phyloP scores from a whole-genome alignment of 2,113 vertebrate species.

The Emydocephalus ijimae region DNA sequence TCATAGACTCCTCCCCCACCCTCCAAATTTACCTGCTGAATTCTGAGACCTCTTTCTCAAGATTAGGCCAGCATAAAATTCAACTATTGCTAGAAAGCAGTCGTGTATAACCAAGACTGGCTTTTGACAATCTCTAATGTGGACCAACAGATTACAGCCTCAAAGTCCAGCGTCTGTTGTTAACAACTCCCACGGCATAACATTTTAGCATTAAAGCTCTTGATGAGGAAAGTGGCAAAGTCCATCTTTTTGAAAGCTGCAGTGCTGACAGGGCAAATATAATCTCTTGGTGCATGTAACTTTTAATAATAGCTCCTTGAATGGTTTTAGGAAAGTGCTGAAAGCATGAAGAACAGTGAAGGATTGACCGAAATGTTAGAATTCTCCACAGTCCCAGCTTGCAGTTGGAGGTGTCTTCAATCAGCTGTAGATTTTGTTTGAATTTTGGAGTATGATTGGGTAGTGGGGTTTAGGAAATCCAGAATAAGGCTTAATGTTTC shows the following conservation, averaged over 20 bases:
- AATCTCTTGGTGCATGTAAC: conserved; percentile 34
- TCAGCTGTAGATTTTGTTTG: not conserved
- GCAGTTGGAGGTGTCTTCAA: not conserved
- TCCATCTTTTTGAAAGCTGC: conserved; percentile 26
- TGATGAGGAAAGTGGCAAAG: not conserved
- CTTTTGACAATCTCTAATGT: not conserved
- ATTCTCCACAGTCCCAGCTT: not conserved
- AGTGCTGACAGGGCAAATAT: not conserved
- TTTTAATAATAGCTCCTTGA: conserved; percentile 27
- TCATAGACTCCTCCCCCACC: not conserved
- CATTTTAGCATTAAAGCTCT: conserved; percentile 30
- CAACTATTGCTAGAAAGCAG: conserved; percentile 15
- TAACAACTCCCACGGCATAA: conserved; percentile 24
- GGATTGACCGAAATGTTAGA: not conserved
- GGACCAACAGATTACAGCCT: conserved; percentile 4
- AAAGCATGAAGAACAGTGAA: conserved; percentile 20
- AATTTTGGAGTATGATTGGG: not conserved
- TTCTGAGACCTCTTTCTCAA: not conserved
- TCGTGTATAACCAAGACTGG: not conserved
- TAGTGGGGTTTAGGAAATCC: not conserved
- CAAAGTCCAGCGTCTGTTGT: not conserved
- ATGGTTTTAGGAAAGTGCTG: not conserved
- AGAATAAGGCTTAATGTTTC: not conserved
- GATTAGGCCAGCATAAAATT: not conserved
- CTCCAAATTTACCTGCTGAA: not conserved